A percentile compares a stretch with the other conserved stretches of the same genome.
Evolutionary conservation across 2,113 vertebrate genomes (phyloP).

Genomic region (Microcebus lehilahytsara): DNA sequence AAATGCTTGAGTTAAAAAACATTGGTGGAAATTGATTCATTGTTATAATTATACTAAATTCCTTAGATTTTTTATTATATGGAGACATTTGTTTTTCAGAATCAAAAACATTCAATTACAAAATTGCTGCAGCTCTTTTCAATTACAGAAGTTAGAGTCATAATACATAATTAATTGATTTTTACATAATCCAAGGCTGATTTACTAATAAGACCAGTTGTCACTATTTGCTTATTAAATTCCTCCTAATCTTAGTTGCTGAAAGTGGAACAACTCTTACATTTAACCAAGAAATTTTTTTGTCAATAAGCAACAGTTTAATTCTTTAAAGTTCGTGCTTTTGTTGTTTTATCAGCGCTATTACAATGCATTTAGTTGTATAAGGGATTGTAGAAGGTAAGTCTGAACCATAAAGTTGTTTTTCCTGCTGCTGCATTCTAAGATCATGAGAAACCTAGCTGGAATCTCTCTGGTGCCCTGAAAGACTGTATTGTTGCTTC

Average conservation of each 20-base stretch:
- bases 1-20: conserved; percentile 25
- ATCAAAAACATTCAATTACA: conserved; percentile 1
- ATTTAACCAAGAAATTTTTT: conserved; percentile 6
- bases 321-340: not conserved
- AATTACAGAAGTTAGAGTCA: not conserved
- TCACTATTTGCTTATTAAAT: conserved; percentile 52
- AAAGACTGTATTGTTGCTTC: not conserved
- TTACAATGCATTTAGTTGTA: not conserved
- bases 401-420: not conserved
- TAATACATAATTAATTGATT: conserved; percentile 49
- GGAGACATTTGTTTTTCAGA: conserved; percentile 13
- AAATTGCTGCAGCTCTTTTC: conserved; percentile 19
- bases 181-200: conserved; percentile 15
- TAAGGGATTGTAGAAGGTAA: not conserved
- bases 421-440: not conserved
- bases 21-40: not conserved
- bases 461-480: not conserved
- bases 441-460: not conserved
- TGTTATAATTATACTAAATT: not conserved
- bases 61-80: conserved; percentile 44
- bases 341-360: not conserved
- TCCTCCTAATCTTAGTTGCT: conserved; percentile 18
- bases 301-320: not conserved
- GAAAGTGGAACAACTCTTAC: not conserved
- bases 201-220: conserved; percentile 45